Base-by-base conservation (phyloP, 2,888 invertebrate genomes). In the Lamellibrachia columna region DNA sequence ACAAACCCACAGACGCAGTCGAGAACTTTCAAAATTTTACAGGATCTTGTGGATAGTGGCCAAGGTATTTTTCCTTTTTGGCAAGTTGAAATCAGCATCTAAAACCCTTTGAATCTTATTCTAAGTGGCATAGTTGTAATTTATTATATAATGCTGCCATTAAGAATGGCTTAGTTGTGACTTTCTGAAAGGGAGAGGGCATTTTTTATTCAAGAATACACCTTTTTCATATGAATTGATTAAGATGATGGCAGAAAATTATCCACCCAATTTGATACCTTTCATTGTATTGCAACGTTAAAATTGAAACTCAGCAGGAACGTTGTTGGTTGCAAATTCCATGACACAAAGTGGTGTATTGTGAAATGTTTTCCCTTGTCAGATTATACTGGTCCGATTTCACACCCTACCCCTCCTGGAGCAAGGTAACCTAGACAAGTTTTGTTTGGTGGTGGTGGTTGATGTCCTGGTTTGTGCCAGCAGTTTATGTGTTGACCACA, bases 11-110 rank as follows among this genome's bases (percentile, higher is more conserved):
- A 75, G 75, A 7, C 52, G 8, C 93, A 93, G 90, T 93, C 93
- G 22, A 92, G 93, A 52, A 93, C 92, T n/a, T 93, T 93, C 92
- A 93, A 92, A 90, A 90, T 93, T 22, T 91, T 93, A 28, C 90
- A 93, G 92, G 53, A 91, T 22, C 28, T 90, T 28, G 92, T 93
- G 60, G 93, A 93, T n/a, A 90, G 53, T 90, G 93, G 92, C 8
- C 90, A 93, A 93, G 93, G 93, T 93, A 93, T 15, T 40, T 58
- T 8, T 11, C 28, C 40, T 40, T 92, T 53, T 75, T 92, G 55
- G 40, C 53, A 91, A 53, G n/a, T 91, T 91, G 2, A 55, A 52
- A 22, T 75, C 75, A 6, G n/a, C n/a, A 22, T 75, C 75, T 75
- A 75, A 75, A n/a, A 75, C n/a, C 1, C 75, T 75, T 15, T n/a